These are phyloP conservation scores for Melanotaenia maccullochi DNA, from an alignment of 2,797 vertebrate genomes.

Conservation along the genomic window DNA sequence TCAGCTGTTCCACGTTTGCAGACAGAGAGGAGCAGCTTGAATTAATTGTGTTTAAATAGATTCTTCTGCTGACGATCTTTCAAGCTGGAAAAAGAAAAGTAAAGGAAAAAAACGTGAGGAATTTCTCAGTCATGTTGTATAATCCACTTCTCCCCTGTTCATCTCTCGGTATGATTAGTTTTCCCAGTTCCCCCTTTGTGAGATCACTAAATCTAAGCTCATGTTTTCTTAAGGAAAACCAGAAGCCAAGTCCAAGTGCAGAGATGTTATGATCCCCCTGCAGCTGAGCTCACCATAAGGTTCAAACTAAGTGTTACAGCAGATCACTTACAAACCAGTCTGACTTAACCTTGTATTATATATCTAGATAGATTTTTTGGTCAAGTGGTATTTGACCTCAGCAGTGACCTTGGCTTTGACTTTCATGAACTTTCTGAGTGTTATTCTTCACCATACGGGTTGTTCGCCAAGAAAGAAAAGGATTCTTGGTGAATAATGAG, in stretches of 20 bases:
- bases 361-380: conserved; percentile 56
- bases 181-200: not conserved
- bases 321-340: conserved; percentile 23
- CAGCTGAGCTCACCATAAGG: conserved; percentile 33
- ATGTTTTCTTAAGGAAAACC: conserved; percentile 14
- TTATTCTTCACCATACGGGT: conserved; percentile 36
- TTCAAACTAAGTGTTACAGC: conserved; percentile 7
- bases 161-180: not conserved
- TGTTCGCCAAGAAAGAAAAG: conserved; percentile 46
- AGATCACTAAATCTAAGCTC: conserved; percentile 22
- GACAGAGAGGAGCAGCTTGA: conserved; percentile 44
- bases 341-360: conserved; percentile 19
- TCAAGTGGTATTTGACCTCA: conserved; percentile 51
- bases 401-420: conserved; percentile 40
- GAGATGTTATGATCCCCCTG: not conserved
- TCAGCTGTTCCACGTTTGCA: conserved; percentile 36
- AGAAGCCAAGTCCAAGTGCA: conserved; percentile 1
- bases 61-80: conserved; percentile 38
- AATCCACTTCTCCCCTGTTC: conserved; percentile 20
- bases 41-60: conserved; percentile 43
- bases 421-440: conserved; percentile 37
- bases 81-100: conserved; percentile 6
- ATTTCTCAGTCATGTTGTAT: conserved; percentile 35
- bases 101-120: conserved; percentile 19
- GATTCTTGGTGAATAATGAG: conserved; percentile 48